phyloP scores from a whole-genome alignment of 2,113 vertebrate genomes.

The Petaurus breviceps region DNA sequence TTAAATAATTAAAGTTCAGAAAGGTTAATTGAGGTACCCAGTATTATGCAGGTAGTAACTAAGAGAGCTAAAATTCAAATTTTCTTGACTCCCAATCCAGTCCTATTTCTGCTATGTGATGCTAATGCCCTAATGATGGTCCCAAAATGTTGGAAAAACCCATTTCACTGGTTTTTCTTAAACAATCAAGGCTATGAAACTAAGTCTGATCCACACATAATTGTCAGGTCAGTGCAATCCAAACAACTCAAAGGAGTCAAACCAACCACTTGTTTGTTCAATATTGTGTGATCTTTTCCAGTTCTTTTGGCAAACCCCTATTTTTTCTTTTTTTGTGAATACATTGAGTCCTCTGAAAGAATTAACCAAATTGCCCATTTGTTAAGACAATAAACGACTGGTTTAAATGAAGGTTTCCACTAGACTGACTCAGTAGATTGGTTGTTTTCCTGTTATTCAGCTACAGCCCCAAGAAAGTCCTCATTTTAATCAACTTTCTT shows the following conservation, averaged over 20 bases:
- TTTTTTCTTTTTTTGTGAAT: not conserved
- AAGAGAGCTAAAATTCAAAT: not conserved
- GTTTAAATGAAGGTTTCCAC: slow-evolving; percentile 60
- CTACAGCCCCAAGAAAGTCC: slow-evolving; percentile 17
- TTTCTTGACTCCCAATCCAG: not conserved
- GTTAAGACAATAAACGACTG: slow-evolving; percentile 48
- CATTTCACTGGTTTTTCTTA: not conserved
- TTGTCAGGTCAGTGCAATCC: not conserved
- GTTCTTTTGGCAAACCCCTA: not conserved
- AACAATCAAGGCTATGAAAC: not conserved
- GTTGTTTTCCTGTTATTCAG: slow-evolving; percentile 25
- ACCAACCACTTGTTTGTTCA: slow-evolving; percentile 42
- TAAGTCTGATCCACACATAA: not conserved
- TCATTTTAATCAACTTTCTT: slow-evolving; percentile 24
- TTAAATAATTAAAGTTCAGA: not conserved
- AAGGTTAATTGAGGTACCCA: not conserved
- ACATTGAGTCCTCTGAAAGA: not conserved
- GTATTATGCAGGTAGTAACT: not conserved
- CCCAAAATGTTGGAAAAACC: not conserved
- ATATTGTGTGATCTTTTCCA: not conserved
- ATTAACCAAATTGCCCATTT: slow-evolving; percentile 58
- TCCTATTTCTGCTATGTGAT: not conserved
- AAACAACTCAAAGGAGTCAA: slow-evolving; percentile 9
- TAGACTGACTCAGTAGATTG: slow-evolving; percentile 36
- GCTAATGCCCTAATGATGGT: not conserved